Evolutionary conservation across 2,888 invertebrate species (phyloP).

Genomic region (Eutolmus rufibarbis): DNA sequence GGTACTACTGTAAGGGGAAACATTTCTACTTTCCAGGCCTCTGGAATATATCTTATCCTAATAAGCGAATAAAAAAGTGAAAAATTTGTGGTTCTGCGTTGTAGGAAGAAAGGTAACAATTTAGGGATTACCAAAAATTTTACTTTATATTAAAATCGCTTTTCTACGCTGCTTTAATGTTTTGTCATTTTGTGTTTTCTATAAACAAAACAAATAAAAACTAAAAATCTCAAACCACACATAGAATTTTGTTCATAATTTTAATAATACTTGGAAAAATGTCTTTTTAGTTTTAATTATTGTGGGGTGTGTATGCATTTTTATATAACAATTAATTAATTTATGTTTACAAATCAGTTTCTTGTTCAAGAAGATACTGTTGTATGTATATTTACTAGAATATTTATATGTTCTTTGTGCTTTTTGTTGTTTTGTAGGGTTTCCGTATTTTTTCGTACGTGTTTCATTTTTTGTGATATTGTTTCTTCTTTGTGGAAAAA

Average conservation of each 20-base stretch:
- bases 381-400: slow-evolving; percentile 1
- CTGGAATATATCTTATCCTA: not conserved
- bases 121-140: not conserved
- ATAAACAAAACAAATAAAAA: not conserved
- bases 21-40: not conserved
- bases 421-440: not conserved
- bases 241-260: not conserved
- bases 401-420: not conserved
- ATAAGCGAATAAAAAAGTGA: not conserved
- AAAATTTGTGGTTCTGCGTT: not conserved
- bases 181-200: not conserved
- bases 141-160: not conserved
- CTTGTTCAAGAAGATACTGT: not conserved
- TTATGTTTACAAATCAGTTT: not conserved
- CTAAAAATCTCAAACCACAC: slow-evolving; percentile 24
- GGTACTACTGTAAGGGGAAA: not conserved
- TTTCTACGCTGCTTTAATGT: not conserved
- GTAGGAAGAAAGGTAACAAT: not conserved
- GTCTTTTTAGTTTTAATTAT: not conserved
- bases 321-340: slow-evolving; percentile 2
- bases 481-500: not conserved
- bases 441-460: not conserved
- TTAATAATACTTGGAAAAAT: not conserved
- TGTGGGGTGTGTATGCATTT: slow-evolving; percentile 35
- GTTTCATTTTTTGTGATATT: slow-evolving; percentile 1